Percentiles rank a stretch among this genome's conserved stretches.
Conservation (phyloP, 2,797 vertebrate genomes). For the Pristis pectinata region DNA sequence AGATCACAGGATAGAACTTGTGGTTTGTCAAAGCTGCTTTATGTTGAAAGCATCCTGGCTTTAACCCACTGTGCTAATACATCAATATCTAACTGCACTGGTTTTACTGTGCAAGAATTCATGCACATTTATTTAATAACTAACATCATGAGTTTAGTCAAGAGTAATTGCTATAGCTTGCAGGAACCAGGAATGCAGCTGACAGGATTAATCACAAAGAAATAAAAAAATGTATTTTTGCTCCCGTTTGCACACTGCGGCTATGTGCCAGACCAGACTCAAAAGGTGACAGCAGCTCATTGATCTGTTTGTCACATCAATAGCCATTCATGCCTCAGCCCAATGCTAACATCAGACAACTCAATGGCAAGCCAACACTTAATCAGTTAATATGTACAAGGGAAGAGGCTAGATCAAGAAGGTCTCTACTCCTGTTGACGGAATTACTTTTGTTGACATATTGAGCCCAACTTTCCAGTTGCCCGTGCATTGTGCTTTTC, state of each 20-base stretch:
- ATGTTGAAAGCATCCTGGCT: not conserved
- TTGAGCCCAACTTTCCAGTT: not conserved
- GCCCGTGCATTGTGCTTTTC: not conserved
- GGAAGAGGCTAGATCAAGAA: not conserved
- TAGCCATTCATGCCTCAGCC: not conserved
- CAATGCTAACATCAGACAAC: not conserved
- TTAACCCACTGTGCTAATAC: not conserved
- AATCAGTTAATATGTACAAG: not conserved
- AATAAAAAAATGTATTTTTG: not conserved
- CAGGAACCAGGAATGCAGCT: not conserved
- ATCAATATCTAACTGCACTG: not conserved
- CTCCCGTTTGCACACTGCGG: not conserved
- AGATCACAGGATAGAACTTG: not conserved
- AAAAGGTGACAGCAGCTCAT: not conserved
- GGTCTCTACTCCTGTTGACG: not conserved
- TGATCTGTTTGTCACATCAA: not conserved
- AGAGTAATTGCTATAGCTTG: not conserved
- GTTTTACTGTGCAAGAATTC: not conserved
- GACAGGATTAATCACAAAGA: too few relatives aligned
- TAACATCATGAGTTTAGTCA: not conserved
- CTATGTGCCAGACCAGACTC: not conserved
- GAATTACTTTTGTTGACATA: not conserved
- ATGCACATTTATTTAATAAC: not conserved
- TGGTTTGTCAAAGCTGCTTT: not conserved
- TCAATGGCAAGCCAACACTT: not conserved